Evolutionary conservation across 2,888 invertebrate genomes (phyloP).

Genomic region (Chalcosyrphus nemorum): DNA sequence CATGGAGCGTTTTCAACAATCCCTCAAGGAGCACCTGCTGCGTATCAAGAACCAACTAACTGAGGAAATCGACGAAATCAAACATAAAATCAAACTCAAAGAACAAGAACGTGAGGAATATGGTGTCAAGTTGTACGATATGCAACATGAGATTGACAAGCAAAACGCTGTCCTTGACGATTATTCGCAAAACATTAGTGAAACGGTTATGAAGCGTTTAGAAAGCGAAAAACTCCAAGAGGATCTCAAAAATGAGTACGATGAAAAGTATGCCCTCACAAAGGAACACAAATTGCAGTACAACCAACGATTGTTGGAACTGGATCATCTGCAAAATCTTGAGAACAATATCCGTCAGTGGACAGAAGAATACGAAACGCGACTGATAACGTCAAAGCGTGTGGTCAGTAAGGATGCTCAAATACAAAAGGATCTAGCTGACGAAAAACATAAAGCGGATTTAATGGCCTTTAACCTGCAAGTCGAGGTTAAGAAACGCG

Average conservation of each 20-base stretch:
- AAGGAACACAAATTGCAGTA: slow-evolving; percentile 78
- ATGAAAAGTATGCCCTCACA: slow-evolving; percentile 76
- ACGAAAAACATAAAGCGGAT: slow-evolving; percentile 83
- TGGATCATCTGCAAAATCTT: slow-evolving; percentile 78
- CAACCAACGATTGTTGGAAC: slow-evolving; percentile 77
- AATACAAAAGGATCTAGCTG: slow-evolving; percentile 80
- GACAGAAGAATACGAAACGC: slow-evolving; percentile 79
- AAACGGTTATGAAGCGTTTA: slow-evolving; percentile 79
- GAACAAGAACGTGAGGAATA: slow-evolving; percentile 80
- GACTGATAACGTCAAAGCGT: slow-evolving; percentile 80
- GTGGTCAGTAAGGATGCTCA: slow-evolving; percentile 80
- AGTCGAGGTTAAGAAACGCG: slow-evolving; percentile 87
- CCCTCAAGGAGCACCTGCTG: slow-evolving; percentile 86
- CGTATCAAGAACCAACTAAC: slow-evolving; percentile 86
- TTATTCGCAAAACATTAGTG: slow-evolving; percentile 81
- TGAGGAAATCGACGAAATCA: slow-evolving; percentile 87
- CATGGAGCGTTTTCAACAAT: slow-evolving; percentile 88
- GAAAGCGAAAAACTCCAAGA: slow-evolving; percentile 79
- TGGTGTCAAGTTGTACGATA: slow-evolving; percentile 82
- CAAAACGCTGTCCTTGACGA: slow-evolving; percentile 83
- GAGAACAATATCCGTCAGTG: slow-evolving; percentile 80
- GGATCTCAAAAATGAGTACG: slow-evolving; percentile 79
- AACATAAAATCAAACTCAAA: slow-evolving; percentile 80
- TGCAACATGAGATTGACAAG: slow-evolving; percentile 82
- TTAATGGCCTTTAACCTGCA: slow-evolving; percentile 87